These are phyloP conservation scores for Pantala flavescens DNA, from an alignment of 1,140 invertebrate species.

Conservation along the genomic window DNA sequence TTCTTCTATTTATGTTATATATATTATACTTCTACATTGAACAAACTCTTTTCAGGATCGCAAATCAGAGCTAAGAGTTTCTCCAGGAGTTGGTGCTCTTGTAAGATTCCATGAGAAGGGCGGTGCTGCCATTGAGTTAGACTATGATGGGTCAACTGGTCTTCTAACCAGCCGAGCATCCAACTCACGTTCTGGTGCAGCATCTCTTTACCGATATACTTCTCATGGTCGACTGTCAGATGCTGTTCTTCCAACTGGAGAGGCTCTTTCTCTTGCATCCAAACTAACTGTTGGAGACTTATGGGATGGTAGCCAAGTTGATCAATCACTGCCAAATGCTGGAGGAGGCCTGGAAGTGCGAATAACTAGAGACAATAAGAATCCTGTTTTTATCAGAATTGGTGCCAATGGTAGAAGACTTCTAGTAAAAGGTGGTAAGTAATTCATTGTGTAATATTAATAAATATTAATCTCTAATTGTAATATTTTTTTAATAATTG, in stretches of 20 bases:
- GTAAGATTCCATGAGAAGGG: conserved; percentile 68
- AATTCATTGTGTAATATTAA: neutral
- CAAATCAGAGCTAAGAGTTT: conserved; percentile 80
- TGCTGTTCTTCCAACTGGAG: conserved; percentile 80
- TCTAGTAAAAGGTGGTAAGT: conserved; percentile 28
- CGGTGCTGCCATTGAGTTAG: conserved; percentile 66
- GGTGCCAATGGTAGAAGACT: conserved; percentile 28
- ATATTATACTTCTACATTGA: no score
- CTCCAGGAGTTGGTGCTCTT: conserved; percentile 65
- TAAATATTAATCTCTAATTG: neutral
- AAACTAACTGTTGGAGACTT: conserved; percentile 56
- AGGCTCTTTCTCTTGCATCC: conserved; percentile 66
- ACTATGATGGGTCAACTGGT: conserved; percentile 73
- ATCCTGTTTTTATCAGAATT: conserved; percentile 26
- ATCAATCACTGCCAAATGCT: conserved; percentile 27
- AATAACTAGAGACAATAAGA: conserved; percentile 16
- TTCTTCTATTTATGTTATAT: no score
- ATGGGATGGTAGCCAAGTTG: conserved; percentile 58
- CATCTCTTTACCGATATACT: conserved; percentile 72
- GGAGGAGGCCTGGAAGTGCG: conserved; percentile 23
- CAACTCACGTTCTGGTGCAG: neutral
- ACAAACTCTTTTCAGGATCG: conserved; percentile 54
- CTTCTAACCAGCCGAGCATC: conserved; percentile 62
- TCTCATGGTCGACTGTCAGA: conserved; percentile 70
- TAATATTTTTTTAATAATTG: neutral